A percentile compares a stretch with the other conserved stretches of the same genome.
phyloP scores from a whole-genome alignment of 2,888 invertebrate species.

The Acrobasis repandana region DNA sequence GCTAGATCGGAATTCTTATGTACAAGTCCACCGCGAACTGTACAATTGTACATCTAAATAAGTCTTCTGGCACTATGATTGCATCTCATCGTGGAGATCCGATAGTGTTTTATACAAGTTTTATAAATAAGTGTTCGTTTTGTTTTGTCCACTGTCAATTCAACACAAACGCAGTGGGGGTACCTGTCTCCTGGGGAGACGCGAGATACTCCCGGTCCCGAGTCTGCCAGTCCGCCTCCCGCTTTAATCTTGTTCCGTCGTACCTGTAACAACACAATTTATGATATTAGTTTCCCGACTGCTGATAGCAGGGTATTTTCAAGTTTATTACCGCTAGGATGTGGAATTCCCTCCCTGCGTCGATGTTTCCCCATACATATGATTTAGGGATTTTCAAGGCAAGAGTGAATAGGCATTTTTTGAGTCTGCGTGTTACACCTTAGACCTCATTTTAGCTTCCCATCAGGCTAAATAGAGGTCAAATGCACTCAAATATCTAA shows the following conservation, averaged over 20 bases:
- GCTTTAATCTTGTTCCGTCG: slow-evolving; percentile 49
- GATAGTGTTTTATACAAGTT: slow-evolving; percentile 12
- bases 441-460: too few relatives aligned
- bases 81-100: slow-evolving; percentile 24
- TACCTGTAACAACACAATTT: slow-evolving; percentile 64
- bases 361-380: too few relatives aligned
- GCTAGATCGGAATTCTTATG: slow-evolving; percentile 30
- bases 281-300: neutral
- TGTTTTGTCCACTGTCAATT: slow-evolving; percentile 33
- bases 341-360: too few relatives aligned
- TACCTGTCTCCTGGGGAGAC: slow-evolving; percentile 35
- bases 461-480: too few relatives aligned
- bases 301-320: too few relatives aligned
- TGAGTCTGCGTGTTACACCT: too few relatives aligned
- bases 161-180: slow-evolving; percentile 34
- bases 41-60: slow-evolving; percentile 49
- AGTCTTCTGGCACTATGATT: slow-evolving; percentile 54
- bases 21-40: slow-evolving; percentile 46
- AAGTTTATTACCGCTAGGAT: too few relatives aligned
- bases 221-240: slow-evolving; percentile 53
- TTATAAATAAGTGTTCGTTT: slow-evolving; percentile 32
- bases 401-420: too few relatives aligned
- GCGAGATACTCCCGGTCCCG: slow-evolving; percentile 29
- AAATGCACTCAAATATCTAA: too few relatives aligned
- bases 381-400: too few relatives aligned